phyloP scores from a whole-genome alignment of 2,113 vertebrate species.

The Setophaga coronata region DNA sequence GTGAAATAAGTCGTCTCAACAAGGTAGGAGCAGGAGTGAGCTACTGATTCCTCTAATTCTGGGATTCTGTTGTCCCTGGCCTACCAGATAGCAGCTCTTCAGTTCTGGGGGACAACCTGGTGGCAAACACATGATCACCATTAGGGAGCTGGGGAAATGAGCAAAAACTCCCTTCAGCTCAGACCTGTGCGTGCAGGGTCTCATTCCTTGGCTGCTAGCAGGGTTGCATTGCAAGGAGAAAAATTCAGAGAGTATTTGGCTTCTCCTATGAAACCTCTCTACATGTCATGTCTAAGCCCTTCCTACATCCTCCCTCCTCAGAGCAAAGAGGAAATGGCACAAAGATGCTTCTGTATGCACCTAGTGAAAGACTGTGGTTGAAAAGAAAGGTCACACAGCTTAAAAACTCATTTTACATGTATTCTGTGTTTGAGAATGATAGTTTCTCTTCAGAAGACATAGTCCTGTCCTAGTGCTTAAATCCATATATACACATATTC shows the following conservation, averaged over 20 bases:
- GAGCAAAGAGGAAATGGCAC: background rate
- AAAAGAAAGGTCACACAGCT: background rate
- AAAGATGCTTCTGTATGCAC: background rate
- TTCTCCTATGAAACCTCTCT: background rate
- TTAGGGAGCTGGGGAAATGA: background rate
- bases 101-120: background rate
- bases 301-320: background rate
- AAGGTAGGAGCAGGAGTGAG: slow-evolving; percentile 57
- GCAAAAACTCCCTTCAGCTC: background rate
- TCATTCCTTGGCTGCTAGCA: background rate
- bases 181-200: background rate
- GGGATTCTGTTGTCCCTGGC: background rate
- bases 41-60: background rate
- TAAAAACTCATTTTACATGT: background rate
- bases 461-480: background rate
- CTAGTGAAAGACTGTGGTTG: background rate
- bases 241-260: background rate
- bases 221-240: background rate
- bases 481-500: background rate
- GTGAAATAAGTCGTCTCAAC: slow-evolving; percentile 77
- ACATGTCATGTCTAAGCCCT: rapidly evolving
- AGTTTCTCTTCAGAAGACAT: background rate
- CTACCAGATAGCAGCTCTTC: background rate
- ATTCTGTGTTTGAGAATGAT: background rate
- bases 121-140: background rate